Evolutionary conservation across 1,140 invertebrate species (phyloP), one percentile per base, ranked within the genome.

Genomic region (Aphelenchoides fujianensis): DNA sequence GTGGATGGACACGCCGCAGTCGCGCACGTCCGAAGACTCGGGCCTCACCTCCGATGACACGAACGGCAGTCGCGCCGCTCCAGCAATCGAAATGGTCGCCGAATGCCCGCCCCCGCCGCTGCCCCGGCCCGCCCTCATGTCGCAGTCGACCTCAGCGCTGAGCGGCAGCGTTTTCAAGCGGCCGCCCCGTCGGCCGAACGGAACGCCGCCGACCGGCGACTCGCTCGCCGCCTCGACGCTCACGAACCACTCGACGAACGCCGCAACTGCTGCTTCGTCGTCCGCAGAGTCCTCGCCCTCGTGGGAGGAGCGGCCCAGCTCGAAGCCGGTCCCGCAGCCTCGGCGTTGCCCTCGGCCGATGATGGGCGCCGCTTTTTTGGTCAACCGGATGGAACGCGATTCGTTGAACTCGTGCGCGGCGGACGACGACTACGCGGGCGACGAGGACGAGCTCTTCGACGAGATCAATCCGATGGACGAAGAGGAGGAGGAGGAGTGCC

Each of bases 41-140:
- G 79, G 78, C 3, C 64, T 79, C 16, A 79, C 78, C 37, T 75
- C 71, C 32, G 78, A 79, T 53, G 79, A 79, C 30, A 77, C 77
- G n/a, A 73, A 3, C 28, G 31, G 16, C 28, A 70, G 16, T 32
- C 69, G 7, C 28, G 19, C 16, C 16, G 23, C 31, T 7, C 27
- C 36, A 27, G n/a, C 32, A n/a, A n/a, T n/a, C 19, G n/a, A 55
- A 1, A 53, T 31, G 32, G n/a, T 55, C 3, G 19, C 52, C 2
- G 37, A 32, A 55, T 27, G n/a, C n/a, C n/a, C n/a, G n/a, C n/a
- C n/a, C 5, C 19, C 70, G 2, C 67, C n/a, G n/a, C 23, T n/a
- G n/a, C 74, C 36, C 7, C 63, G 63, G 34, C 74, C 57, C 16
- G 16, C 37, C 61, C 27, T 70, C 28, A 75, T 75, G 74, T 64